Percentiles rank a stretch among this genome's conserved stretches.
Evolutionary conservation across 2,797 vertebrate species (phyloP).

Genomic region (Momotus momota): DNA sequence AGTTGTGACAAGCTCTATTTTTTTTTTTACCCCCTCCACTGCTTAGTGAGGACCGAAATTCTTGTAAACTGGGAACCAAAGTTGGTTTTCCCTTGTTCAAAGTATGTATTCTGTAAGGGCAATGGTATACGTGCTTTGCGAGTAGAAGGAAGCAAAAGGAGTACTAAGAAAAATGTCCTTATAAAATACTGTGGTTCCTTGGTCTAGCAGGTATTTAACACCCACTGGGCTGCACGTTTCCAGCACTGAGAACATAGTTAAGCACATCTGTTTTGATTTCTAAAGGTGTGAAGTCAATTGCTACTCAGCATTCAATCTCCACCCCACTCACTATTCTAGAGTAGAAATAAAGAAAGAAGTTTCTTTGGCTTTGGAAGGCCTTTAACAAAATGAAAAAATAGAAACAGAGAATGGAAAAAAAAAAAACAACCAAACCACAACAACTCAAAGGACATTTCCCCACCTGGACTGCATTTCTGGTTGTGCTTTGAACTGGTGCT

Average conservation of each 20-base stretch:
- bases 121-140: not conserved
- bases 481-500: slow-evolving; percentile 88
- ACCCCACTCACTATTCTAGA: not conserved
- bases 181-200: not conserved
- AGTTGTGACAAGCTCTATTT: not conserved
- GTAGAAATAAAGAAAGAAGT: not conserved
- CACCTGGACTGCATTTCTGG: slow-evolving; percentile 99
- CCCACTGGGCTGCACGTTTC: not conserved
- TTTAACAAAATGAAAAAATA: accelerated
- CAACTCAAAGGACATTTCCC: not conserved
- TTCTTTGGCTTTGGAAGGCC: not conserved
- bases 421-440: not conserved
- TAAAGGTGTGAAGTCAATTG: not conserved
- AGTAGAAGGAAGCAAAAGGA: not conserved
- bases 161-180: not conserved
- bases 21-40: not conserved
- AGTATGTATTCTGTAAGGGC: not conserved
- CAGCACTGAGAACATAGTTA: not conserved
- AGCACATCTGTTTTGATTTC: not conserved
- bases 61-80: not conserved
- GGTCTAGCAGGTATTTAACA: not conserved
- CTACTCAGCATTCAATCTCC: not conserved
- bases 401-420: accelerated
- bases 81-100: not conserved
- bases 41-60: not conserved